Percentiles rank a stretch among this genome's conserved stretches.
These are phyloP conservation scores for Tarsius wallacei DNA, from an alignment of 2,797 vertebrate species.

Conservation along the genomic window DNA sequence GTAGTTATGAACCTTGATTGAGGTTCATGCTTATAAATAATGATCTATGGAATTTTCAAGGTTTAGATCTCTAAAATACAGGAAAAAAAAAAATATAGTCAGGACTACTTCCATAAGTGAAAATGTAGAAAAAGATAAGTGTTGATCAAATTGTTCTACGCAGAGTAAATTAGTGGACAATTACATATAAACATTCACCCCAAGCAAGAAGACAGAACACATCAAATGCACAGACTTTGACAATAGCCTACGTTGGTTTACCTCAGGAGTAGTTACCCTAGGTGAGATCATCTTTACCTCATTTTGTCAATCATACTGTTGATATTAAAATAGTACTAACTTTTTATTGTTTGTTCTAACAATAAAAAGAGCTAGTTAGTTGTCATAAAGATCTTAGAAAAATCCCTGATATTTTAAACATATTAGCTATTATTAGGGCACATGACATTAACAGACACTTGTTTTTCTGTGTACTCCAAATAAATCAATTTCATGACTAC, in stretches of 20 bases:
- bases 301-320: background rate
- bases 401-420: background rate
- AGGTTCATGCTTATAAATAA: background rate
- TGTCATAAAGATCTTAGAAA: constrained; percentile 28
- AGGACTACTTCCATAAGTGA: background rate
- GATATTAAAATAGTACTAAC: constrained; percentile 13
- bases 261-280: background rate
- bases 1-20: background rate
- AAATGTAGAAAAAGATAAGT: background rate
- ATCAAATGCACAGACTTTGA: background rate
- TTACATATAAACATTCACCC: background rate
- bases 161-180: background rate
- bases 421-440: background rate
- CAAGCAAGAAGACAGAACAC: background rate
- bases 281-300: background rate
- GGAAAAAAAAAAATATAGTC: background rate
- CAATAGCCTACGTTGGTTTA: background rate
- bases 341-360: background rate
- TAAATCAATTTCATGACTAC: background rate
- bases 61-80: background rate
- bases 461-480: background rate
- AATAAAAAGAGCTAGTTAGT: constrained; percentile 1
- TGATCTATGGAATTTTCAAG: background rate
- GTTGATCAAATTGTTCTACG: background rate
- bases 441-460: background rate